Percentiles rank a stretch among this genome's conserved stretches.
Conservation (phyloP, 1,140 invertebrate genomes). For the Zaprionus ghesquierei region DNA sequence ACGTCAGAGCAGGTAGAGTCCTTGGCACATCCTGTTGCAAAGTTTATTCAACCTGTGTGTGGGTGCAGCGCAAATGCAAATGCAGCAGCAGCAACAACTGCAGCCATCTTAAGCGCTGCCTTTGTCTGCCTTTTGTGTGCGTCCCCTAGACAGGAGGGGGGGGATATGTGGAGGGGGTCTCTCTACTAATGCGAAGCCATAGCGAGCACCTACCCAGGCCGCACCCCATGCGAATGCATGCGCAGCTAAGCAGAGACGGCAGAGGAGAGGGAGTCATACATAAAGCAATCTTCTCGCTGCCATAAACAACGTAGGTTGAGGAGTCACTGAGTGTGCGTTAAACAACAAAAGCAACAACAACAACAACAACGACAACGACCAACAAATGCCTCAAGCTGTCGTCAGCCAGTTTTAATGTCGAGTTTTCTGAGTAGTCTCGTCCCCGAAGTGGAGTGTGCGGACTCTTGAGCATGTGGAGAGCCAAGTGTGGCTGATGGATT, state of each 20-base stretch:
- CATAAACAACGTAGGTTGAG: conserved; percentile 36
- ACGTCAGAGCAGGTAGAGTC: conserved; percentile 22
- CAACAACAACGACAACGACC: background rate
- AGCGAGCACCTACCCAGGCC: conserved; percentile 30
- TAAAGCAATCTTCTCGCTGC: conserved; percentile 37
- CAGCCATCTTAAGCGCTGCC: conserved; percentile 18
- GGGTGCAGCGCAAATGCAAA: conserved; percentile 35
- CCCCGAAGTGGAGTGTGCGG: background rate
- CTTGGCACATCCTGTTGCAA: conserved; percentile 47
- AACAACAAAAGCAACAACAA: conserved; percentile 31
- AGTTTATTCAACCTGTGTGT: conserved; percentile 70
- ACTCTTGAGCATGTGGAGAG: background rate
- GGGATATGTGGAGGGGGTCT: background rate
- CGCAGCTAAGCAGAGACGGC: background rate
- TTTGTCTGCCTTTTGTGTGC: conserved; percentile 12
- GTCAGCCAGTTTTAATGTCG: conserved; percentile 39
- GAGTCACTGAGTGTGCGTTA: conserved; percentile 45
- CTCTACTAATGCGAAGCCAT: conserved; percentile 42
- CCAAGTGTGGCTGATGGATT: conserved; percentile 35
- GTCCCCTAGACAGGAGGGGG: background rate
- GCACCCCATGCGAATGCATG: conserved; percentile 10
- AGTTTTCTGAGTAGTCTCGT: conserved; percentile 22
- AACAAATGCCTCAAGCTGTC: conserved; percentile 35
- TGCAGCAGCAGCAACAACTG: background rate
- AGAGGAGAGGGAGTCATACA: background rate